Base-by-base conservation (phyloP, 2,888 invertebrate species). In the Drosophila testacea region DNA sequence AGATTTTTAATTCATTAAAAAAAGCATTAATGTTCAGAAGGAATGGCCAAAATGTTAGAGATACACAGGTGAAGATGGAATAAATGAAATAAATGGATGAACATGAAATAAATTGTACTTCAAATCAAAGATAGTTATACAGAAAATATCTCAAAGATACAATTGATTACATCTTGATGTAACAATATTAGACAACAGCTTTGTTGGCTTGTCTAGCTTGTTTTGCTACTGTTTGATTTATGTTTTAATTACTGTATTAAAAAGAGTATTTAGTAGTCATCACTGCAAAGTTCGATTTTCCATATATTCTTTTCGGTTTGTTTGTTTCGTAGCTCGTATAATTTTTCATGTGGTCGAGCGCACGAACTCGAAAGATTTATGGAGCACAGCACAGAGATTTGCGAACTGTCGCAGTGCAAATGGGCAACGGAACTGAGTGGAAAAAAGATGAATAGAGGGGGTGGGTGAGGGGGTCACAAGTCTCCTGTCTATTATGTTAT, bases 291-390 rank as follows among this genome's bases (percentile, higher is more conserved):
- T 7, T 27, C 6, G 34, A 11, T 46, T 48, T 32, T 39, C n/a
- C 13, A 48, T 51, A 55, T 65, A 34, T 66, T 65, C 48, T 62
- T 59, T 70, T 70, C 63, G 74, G 55, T 59, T 65, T 68, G 72
- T 44, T 56, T 67, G 61, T 73, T 65, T 63, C 54, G n/a, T 39
- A 57, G 76, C 57, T 66, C 61, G 59, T 66, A 79, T 81, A 85
- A 85, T 88, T 85, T 83, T 83, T 85, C 88, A 83, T 83, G 79
- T 70, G 68, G 63, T 47, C 46, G 44, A 74, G 51, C 63, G 61
- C 59, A 68, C 62, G 39, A 50, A 34, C 57, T 52, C 9, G 55
- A 48, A 81, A 86, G 87, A 83, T 83, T 83, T 83, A 83, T 86
- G 86, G 51, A 79, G 61, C 69, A 62, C 71, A 66, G 11, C 48